These are phyloP conservation scores for Pinctada fucata DNA, from an alignment of 2,888 invertebrate species.

Conservation along the genomic window DNA sequence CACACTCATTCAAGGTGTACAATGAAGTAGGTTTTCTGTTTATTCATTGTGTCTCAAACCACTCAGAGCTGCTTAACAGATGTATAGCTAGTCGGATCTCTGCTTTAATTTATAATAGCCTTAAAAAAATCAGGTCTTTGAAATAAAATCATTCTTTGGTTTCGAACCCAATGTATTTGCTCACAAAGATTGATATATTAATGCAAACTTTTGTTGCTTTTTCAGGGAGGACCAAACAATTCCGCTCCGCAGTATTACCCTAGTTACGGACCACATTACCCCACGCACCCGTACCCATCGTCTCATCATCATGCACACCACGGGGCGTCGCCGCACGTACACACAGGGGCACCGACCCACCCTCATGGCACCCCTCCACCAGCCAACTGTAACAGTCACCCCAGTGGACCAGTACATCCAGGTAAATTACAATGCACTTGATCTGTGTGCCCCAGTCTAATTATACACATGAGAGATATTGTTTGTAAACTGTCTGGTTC, in stretches of 20 bases:
- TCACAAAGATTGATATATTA: neutral
- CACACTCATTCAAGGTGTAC: too few species aligned
- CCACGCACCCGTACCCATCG: constrained; percentile 58
- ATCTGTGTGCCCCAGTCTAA: too few species aligned
- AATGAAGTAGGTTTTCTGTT: too few species aligned
- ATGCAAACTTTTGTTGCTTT: constrained; percentile 27
- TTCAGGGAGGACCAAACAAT: constrained; percentile 71
- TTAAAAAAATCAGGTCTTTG: too few species aligned
- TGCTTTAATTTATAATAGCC: too few species aligned
- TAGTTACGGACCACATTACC: constrained; percentile 79
- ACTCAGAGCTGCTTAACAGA: too few species aligned
- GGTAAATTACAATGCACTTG: constrained; percentile 40
- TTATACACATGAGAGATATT: too few species aligned
- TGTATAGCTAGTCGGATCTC: too few species aligned
- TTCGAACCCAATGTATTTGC: too few species aligned
- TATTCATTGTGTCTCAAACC: too few species aligned
- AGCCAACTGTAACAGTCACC: constrained; percentile 59
- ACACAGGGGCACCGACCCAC: constrained; percentile 74
- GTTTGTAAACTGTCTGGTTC: too few species aligned
- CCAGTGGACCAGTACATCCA: constrained; percentile 54
- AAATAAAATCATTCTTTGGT: too few species aligned
- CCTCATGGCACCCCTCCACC: constrained; percentile 63
- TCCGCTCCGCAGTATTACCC: constrained; percentile 81
- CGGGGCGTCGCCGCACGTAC: constrained; percentile 57
- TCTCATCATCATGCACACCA: constrained; percentile 67